Base-by-base conservation (phyloP, 2,888 invertebrate genomes). In the Teleogryllus oceanicus region DNA sequence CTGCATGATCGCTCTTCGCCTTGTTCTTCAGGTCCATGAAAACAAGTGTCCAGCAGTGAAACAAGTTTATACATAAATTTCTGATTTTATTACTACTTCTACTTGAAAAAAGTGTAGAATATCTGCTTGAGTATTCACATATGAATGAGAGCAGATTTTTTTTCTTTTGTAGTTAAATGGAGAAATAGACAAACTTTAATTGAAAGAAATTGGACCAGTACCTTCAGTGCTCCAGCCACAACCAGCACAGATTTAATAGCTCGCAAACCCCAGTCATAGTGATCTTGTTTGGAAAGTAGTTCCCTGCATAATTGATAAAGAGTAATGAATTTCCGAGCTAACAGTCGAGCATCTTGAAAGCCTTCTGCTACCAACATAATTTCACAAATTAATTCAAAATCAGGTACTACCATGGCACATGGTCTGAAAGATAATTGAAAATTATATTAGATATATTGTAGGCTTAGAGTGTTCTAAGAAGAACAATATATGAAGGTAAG, bases 301-400 rank as follows among this genome's bases (percentile, higher is more conserved):
- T 98, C 97, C 83, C 92, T 92, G 86, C 97, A 97, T 83, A 98
- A 88, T 5, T 94, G 95, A 87, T 97, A 97, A 16, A 97, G 89
- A 0, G 97, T 97, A 85, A 98, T 96, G 87, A 98, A 97, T 88
- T 98, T 98, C 83, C 96, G 91, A 37, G 97, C 97, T 81, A 97
- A 87, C 49, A 96, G 87, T 83, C 96, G 91, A 11, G 98, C 97
- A 82, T 97, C 97, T 85, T 96, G 93, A 87, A 98, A 97, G 75
- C 97, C 98, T 88, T 98, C 97, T 10, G 96, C 96, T 18, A 96
- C 96, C 88, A 98, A 91, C 96, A 97, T 97, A 86, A 98, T 98
- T 89, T 98, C 97, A 87, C 96, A 96, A 86, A 98, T 98, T 85
- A 98, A 87, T 84, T 96, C 97, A 87, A 97, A 96, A 88, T 98